phyloP scores from a whole-genome alignment of 2,888 invertebrate genomes.

The Hylaea fasciaria region DNA sequence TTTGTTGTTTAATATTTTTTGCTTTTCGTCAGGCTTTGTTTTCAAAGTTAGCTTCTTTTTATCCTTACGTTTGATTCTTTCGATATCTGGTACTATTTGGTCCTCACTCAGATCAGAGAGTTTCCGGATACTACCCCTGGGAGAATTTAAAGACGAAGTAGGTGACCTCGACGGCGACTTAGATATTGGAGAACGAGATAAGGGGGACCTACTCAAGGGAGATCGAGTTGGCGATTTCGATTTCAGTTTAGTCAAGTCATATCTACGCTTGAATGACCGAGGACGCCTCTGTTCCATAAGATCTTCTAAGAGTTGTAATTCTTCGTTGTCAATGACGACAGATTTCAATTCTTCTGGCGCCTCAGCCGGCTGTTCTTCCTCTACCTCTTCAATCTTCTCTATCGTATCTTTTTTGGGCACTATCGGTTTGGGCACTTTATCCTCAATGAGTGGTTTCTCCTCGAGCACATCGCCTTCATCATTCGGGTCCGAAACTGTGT shows the following conservation, averaged over 20 bases:
- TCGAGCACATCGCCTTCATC: slow-evolving; percentile 87
- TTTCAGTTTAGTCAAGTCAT: slow-evolving; percentile 74
- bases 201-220: slow-evolving; percentile 75
- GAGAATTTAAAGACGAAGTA: slow-evolving; percentile 81
- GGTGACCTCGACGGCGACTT: slow-evolving; percentile 82
- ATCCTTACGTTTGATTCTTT: slow-evolving; percentile 79
- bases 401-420: slow-evolving; percentile 66
- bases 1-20: slow-evolving; percentile 64
- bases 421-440: slow-evolving; percentile 56
- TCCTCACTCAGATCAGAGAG: slow-evolving; percentile 81
- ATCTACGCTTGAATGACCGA: slow-evolving; percentile 78
- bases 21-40: slow-evolving; percentile 77
- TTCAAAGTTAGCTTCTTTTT: slow-evolving; percentile 78
- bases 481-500: slow-evolving; percentile 91
- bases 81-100: slow-evolving; percentile 81
- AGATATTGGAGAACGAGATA: slow-evolving; percentile 79
- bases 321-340: slow-evolving; percentile 85
- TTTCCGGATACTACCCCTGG: slow-evolving; percentile 80
- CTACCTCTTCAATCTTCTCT: slow-evolving; percentile 82
- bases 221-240: slow-evolving; percentile 78
- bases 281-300: slow-evolving; percentile 80
- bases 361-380: slow-evolving; percentile 77
- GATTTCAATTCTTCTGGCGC: slow-evolving; percentile 68
- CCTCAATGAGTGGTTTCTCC: slow-evolving; percentile 83
- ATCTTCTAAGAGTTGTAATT: slow-evolving; percentile 82